A percentile compares a stretch with the other conserved stretches of the same genome.
Evolutionary conservation across 2,113 vertebrate genomes (phyloP).

Genomic region (Stegostoma tigrinum): DNA sequence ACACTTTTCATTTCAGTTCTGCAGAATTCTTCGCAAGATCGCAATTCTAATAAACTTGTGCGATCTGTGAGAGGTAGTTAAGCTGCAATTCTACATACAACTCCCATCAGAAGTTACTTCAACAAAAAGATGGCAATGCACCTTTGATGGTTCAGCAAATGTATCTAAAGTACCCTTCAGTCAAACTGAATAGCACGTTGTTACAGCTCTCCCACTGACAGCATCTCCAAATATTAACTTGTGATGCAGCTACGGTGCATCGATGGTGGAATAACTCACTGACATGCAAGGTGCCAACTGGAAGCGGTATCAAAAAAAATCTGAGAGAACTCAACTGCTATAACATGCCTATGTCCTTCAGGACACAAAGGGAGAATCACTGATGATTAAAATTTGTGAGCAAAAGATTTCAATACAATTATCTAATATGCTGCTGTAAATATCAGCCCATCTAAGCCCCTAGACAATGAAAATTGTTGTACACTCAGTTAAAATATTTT

Average conservation of each 20-base stretch:
- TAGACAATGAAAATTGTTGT: no score
- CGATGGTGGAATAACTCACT: not conserved
- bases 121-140: no score
- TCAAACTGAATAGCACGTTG: not conserved
- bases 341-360: not conserved
- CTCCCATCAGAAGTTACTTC: not conserved
- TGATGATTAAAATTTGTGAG: not conserved
- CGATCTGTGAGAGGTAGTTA: not conserved
- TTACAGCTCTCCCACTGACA: not conserved
- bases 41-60: not conserved
- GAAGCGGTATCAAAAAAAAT: not conserved
- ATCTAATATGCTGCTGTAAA: not conserved
- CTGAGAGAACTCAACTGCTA: not conserved
- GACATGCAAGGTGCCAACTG: not conserved
- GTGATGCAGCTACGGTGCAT: not conserved
- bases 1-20: not conserved
- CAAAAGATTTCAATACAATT: not conserved
- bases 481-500: no score
- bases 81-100: not conserved
- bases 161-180: not conserved
- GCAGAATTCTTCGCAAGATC: no score
- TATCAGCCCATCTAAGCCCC: not conserved
- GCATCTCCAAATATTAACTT: not conserved
- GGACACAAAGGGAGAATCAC: not conserved
- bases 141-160: not conserved